These are phyloP conservation scores for Ochropacha duplaris DNA, from an alignment of 2,888 invertebrate species.

Conservation along the genomic window DNA sequence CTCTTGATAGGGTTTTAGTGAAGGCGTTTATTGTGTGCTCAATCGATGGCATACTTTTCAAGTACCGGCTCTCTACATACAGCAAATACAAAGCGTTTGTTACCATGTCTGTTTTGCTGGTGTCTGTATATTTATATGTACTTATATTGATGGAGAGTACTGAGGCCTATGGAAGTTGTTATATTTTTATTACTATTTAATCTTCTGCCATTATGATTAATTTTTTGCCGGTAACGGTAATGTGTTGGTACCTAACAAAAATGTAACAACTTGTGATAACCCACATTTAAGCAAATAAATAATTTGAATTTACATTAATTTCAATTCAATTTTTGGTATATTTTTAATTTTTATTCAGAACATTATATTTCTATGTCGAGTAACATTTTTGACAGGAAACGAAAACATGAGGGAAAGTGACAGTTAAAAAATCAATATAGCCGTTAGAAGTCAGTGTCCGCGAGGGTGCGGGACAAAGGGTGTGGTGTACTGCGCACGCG, in stretches of 20 bases:
- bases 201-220: not conserved
- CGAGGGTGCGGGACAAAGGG: conserved; percentile 72
- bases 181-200: not conserved
- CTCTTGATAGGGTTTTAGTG: conserved; percentile 6
- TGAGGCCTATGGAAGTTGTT: not conserved
- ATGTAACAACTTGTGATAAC: too few relatives aligned
- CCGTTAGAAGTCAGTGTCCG: conserved; percentile 73
- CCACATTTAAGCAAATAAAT: too few relatives aligned
- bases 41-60: not conserved
- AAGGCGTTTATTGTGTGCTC: not conserved
- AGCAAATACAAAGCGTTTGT: not conserved
- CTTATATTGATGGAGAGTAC: not conserved
- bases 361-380: conserved; percentile 10
- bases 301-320: not conserved
- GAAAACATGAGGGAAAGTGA: conserved; percentile 47
- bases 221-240: too few relatives aligned
- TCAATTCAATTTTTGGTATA: not conserved
- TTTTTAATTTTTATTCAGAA: too few relatives aligned
- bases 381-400: conserved; percentile 16
- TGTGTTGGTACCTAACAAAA: too few relatives aligned
- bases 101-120: not conserved
- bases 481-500: conserved; percentile 57
- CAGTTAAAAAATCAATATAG: conserved; percentile 82
- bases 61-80: not conserved
- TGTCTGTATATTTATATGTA: not conserved